These are phyloP conservation scores for Tinamus major DNA, from an alignment of 2,797 vertebrate genomes.

Conservation along the genomic window DNA sequence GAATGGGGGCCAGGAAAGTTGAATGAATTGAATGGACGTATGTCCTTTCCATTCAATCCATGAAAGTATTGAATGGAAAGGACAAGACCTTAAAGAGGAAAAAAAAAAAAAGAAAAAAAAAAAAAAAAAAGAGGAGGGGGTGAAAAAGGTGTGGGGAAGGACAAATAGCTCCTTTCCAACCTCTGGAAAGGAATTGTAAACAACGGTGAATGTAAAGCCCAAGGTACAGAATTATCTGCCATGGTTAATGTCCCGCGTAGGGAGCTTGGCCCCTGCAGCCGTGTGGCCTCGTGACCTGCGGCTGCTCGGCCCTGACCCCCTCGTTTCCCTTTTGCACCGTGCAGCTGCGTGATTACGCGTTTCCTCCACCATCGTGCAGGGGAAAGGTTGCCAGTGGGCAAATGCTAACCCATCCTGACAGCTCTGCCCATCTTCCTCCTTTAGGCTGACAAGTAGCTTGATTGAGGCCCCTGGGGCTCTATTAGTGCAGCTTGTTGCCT, in stretches of 20 bases:
- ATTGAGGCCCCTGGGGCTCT: conserved; percentile 53
- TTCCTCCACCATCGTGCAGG: conserved; percentile 7
- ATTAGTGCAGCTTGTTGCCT: conserved; percentile 60
- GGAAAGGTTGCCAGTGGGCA: conserved; percentile 24
- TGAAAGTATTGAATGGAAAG: not conserved
- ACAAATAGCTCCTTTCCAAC: not conserved
- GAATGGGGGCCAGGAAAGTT: not conserved
- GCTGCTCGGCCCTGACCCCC: not conserved
- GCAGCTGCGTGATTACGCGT: not conserved
- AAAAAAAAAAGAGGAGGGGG: not conserved
- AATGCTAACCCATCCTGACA: conserved; percentile 65
- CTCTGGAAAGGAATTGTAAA: conserved; percentile 19
- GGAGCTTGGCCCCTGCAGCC: not conserved
- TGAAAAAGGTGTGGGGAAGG: not conserved
- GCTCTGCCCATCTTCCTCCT: conserved; percentile 67
- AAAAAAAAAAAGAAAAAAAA: too few species aligned
- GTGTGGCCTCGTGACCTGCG: not conserved
- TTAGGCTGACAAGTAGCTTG: conserved; percentile 59
- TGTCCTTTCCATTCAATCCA: too few species aligned
- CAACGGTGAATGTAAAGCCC: conserved; percentile 21
- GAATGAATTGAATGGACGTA: too few species aligned
- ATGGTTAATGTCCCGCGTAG: not conserved
- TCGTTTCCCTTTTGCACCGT: not conserved
- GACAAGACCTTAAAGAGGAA: not conserved
- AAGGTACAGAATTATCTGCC: not conserved